These are phyloP conservation scores for Calliscelio sp. DNA, from an alignment of 2,888 invertebrate species.

Conservation along the genomic window DNA sequence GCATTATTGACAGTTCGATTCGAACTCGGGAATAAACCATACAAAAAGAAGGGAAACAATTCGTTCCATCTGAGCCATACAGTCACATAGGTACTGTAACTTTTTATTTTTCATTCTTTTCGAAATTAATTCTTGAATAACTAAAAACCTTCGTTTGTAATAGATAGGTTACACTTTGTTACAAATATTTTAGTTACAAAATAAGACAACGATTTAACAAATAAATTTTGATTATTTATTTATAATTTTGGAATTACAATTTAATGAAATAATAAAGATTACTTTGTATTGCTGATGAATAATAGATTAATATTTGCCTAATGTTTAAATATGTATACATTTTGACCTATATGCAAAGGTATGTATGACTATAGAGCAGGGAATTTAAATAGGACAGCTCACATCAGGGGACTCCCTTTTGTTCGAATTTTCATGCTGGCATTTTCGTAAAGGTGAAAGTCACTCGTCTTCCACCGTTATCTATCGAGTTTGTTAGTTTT, in stretches of 20 bases:
- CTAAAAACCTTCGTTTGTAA: neutral
- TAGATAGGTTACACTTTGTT: neutral
- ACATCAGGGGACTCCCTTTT: slow-evolving; percentile 30
- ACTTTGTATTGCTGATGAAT: too few species aligned
- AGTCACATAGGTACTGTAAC: slow-evolving; percentile 19
- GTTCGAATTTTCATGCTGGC: slow-evolving; percentile 43
- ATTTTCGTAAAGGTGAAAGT: slow-evolving; percentile 67
- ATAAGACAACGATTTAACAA: too few species aligned
- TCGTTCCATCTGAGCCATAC: neutral
- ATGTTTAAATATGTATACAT: too few species aligned
- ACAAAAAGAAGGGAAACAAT: slow-evolving; percentile 11
- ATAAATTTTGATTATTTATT: neutral
- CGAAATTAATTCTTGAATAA: neutral
- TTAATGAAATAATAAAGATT: too few species aligned
- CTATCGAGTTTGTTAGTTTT: slow-evolving; percentile 44
- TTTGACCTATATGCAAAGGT: too few species aligned
- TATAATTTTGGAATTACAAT: too few species aligned
- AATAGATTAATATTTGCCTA: too few species aligned
- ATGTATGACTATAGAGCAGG: neutral
- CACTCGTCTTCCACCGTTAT: slow-evolving; percentile 40
- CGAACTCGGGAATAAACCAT: slow-evolving; percentile 33
- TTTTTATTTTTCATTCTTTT: neutral
- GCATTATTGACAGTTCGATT: slow-evolving; percentile 54
- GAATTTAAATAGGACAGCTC: slow-evolving; percentile 35
- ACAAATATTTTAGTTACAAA: neutral